A percentile compares a stretch with the other conserved stretches of the same genome.
Conservation (phyloP, 2,888 invertebrate species). For the Cacoxenus indagator region DNA sequence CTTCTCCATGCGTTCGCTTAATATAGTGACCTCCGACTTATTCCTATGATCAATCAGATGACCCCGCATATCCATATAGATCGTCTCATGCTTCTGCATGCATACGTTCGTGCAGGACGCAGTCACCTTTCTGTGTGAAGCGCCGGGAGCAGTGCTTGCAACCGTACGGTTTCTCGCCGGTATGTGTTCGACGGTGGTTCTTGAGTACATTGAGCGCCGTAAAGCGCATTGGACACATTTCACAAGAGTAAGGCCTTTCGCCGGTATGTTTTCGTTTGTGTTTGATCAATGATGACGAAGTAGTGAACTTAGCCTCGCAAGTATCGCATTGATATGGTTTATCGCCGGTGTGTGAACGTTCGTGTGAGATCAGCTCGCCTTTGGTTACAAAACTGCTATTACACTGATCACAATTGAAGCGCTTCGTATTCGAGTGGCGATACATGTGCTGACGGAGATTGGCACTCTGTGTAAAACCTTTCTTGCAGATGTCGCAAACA, state of each 20-base stretch:
- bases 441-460: constrained; percentile 75
- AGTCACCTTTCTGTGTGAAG: constrained; percentile 75
- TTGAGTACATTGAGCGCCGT: constrained; percentile 74
- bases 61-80: constrained; percentile 70
- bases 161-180: constrained; percentile 74
- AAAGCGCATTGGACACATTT: constrained; percentile 74
- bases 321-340: constrained; percentile 75
- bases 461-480: constrained; percentile 75
- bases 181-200: constrained; percentile 75
- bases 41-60: constrained; percentile 72
- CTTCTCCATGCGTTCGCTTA: no score
- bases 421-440: constrained; percentile 73
- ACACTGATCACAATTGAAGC: constrained; percentile 71
- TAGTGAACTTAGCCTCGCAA: constrained; percentile 74
- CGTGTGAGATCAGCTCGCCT: constrained; percentile 74
- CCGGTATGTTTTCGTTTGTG: constrained; percentile 75
- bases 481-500: constrained; percentile 73
- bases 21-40: no score
- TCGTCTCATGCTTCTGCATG: constrained; percentile 62
- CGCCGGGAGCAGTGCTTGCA: constrained; percentile 74
- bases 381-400: constrained; percentile 71
- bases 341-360: constrained; percentile 75
- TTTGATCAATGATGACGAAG: constrained; percentile 74
- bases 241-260: constrained; percentile 75
- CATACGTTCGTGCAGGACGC: constrained; percentile 74